phyloP scores from a whole-genome alignment of 2,113 vertebrate genomes.

The Neotoma lepida region DNA sequence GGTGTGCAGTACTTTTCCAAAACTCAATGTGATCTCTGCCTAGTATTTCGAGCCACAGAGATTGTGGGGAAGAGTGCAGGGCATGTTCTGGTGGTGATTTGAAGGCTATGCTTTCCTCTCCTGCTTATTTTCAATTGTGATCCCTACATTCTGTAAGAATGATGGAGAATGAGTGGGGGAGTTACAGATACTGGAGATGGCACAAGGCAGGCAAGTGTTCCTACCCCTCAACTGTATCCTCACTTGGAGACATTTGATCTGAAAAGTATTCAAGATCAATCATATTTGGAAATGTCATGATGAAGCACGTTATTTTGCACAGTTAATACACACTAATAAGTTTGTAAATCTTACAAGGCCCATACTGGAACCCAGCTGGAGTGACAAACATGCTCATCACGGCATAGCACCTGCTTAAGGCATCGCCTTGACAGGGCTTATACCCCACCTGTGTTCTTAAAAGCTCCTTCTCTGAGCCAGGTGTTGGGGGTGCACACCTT shows the following conservation, averaged over 20 bases:
- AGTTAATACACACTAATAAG: not conserved
- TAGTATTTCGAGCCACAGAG: conserved; percentile 33
- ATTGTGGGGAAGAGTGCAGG: not conserved
- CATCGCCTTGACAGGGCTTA: not conserved
- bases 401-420: not conserved
- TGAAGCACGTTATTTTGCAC: not conserved
- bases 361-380: not conserved
- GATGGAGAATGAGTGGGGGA: not conserved
- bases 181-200: not conserved
- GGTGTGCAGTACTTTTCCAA: conserved; percentile 44
- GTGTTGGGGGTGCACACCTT: too few species aligned
- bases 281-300: not conserved
- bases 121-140: conserved; percentile 38
- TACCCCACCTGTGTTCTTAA: not conserved
- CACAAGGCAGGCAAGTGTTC: not conserved
- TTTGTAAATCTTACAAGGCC: not conserved
- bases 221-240: not conserved
- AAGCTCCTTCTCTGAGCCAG: not conserved
- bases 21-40: conserved; percentile 17
- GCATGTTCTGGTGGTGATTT: not conserved
- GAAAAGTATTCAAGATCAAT: conserved; percentile 58
- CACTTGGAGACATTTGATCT: conserved; percentile 18
- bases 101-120: conserved; percentile 21
- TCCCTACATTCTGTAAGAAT: conserved; percentile 29
- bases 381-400: not conserved